Evolutionary conservation across 1,140 invertebrate genomes (phyloP).

Genomic region (Spodoptera litura): DNA sequence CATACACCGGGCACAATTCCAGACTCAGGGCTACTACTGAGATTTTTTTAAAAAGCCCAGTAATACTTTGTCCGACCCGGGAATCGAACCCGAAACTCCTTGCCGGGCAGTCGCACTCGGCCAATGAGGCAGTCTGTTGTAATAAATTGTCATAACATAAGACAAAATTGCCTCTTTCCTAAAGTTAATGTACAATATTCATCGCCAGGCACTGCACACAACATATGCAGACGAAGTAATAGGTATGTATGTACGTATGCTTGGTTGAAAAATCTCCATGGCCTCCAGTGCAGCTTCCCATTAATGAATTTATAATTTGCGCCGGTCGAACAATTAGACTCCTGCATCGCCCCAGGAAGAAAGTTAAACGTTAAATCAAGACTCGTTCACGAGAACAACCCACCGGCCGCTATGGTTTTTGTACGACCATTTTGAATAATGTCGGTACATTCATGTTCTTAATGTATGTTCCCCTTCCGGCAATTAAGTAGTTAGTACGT

Average conservation of each 20-base stretch:
- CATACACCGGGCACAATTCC: too few relatives aligned
- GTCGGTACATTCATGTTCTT: conserved; percentile 21
- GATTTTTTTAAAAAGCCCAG: too few relatives aligned
- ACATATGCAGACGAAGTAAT: too few relatives aligned
- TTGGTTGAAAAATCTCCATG: conserved; percentile 49
- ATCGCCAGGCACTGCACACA: too few relatives aligned
- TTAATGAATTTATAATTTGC: conserved; percentile 78
- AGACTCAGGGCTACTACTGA: too few relatives aligned
- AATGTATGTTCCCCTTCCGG: conserved; percentile 39
- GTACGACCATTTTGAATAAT: conserved; percentile 38
- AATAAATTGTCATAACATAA: too few relatives aligned
- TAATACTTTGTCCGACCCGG: too few relatives aligned
- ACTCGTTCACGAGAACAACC: conserved; percentile 62
- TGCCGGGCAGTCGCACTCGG: too few relatives aligned
- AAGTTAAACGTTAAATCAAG: conserved; percentile 69
- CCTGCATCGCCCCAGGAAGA: conserved; percentile 58
- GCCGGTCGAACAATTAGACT: conserved; percentile 66
- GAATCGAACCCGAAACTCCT: too few relatives aligned
- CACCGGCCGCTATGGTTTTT: conserved; percentile 59
- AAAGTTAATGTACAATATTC: too few relatives aligned
- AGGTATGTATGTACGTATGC: neutral
- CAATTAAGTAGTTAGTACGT: conserved; percentile 36
- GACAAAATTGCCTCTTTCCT: too few relatives aligned
- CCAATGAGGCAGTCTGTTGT: too few relatives aligned
- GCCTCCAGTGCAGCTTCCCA: conserved; percentile 46